A percentile compares a stretch with the other conserved stretches of the same genome.
Evolutionary conservation across 2,888 invertebrate species (phyloP).

Genomic region (Ophion slaviceki): DNA sequence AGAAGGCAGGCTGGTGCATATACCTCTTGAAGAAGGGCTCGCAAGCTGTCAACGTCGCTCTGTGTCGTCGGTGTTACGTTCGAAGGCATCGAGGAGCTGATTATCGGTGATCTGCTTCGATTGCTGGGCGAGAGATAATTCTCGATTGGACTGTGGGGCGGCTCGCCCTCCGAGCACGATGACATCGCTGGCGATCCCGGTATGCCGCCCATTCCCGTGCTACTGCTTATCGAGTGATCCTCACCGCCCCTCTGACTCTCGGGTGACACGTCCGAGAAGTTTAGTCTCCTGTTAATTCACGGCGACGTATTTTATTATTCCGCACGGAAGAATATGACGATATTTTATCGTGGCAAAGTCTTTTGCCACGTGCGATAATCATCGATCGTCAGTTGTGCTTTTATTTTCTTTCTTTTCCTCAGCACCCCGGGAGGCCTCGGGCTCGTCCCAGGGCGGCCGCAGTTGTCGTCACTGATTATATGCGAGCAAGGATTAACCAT

Average conservation of each 20-base stretch:
- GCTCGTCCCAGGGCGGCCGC: slow-evolving; percentile 77
- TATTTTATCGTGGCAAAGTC: background rate
- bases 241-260: slow-evolving; percentile 77
- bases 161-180: slow-evolving; percentile 81
- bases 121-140: slow-evolving; percentile 78
- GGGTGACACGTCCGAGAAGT: slow-evolving; percentile 80
- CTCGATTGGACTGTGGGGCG: slow-evolving; percentile 80
- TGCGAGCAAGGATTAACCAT: slow-evolving; percentile 82
- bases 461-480: slow-evolving; percentile 78
- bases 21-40: slow-evolving; percentile 91
- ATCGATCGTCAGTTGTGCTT: slow-evolving; percentile 82
- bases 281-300: slow-evolving; percentile 75
- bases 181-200: slow-evolving; percentile 81
- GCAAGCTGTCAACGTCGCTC: slow-evolving; percentile 89
- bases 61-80: slow-evolving; percentile 82
- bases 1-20: background rate
- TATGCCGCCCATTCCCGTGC: slow-evolving; percentile 75
- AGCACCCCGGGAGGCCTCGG: slow-evolving; percentile 77
- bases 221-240: slow-evolving; percentile 72
- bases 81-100: slow-evolving; percentile 82
- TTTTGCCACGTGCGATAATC: slow-evolving; percentile 60
- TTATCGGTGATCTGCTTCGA: slow-evolving; percentile 80
- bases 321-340: slow-evolving; percentile 28
- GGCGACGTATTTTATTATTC: slow-evolving; percentile 31
- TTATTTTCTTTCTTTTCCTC: slow-evolving; percentile 73